Conservation (phyloP, 2,888 invertebrate genomes). For the Drosophila demipolita region DNA sequence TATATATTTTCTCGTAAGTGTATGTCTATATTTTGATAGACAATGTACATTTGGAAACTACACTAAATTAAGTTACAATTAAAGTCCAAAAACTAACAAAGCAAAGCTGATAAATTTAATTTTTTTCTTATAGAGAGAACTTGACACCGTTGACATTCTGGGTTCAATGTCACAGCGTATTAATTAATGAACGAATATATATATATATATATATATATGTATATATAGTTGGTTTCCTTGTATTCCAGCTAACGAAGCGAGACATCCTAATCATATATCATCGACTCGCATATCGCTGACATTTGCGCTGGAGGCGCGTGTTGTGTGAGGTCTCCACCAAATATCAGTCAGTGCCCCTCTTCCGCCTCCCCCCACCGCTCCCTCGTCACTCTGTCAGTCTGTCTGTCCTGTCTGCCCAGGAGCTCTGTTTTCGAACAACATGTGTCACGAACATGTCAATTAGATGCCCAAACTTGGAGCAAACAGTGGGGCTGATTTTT, state of each 20-base stretch:
- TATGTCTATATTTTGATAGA: not conserved
- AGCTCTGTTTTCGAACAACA: constrained; percentile 56
- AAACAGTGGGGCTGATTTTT: constrained; percentile 40
- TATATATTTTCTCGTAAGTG: not conserved
- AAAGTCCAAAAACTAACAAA: not conserved
- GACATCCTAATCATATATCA: constrained; percentile 78
- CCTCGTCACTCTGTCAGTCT: not conserved
- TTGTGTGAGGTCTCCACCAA: constrained; percentile 67
- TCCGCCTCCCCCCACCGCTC: not conserved
- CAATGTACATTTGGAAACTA: not conserved
- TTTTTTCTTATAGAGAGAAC: too few species aligned
- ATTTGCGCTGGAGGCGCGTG: constrained; percentile 63
- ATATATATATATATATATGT: not conserved
- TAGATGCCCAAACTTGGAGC: constrained; percentile 64
- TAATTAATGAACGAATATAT: not conserved
- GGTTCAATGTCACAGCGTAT: not conserved
- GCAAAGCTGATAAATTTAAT: not conserved
- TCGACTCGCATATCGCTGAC: constrained; percentile 79
- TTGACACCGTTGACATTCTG: not conserved
- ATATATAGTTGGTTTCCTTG: not conserved
- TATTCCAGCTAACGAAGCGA: constrained; percentile 64
- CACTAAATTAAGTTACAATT: not conserved
- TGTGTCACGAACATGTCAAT: constrained; percentile 81
- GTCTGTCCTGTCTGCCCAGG: constrained; percentile 41
- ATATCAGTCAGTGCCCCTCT: not conserved